These are phyloP conservation scores for Palaemon carinicauda DNA, from an alignment of 1,140 invertebrate genomes.

Conservation along the genomic window DNA sequence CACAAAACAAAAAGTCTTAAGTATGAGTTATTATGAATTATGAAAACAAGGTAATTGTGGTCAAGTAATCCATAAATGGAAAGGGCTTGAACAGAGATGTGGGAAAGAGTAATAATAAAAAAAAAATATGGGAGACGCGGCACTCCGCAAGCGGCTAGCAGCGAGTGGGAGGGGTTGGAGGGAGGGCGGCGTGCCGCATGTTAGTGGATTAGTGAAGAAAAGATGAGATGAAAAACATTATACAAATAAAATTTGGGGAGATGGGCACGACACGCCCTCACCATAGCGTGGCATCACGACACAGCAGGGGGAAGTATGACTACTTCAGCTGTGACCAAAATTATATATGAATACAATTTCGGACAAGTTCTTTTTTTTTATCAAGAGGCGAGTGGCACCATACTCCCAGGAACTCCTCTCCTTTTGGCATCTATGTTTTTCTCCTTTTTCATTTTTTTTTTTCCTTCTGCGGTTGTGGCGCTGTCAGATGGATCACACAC, in stretches of 20 bases:
- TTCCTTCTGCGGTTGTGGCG: background rate
- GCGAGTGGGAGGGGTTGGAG: slow-evolving; percentile 27
- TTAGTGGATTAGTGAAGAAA: slow-evolving; percentile 45
- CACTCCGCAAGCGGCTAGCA: background rate
- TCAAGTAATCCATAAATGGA: background rate
- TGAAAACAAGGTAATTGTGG: background rate
- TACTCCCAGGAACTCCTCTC: too few species aligned
- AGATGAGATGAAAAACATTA: too few species aligned
- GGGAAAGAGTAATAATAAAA: background rate
- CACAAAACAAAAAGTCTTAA: too few species aligned
- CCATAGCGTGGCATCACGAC: slow-evolving; percentile 56
- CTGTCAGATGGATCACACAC: background rate
- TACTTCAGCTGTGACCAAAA: background rate
- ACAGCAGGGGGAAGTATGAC: slow-evolving; percentile 30
- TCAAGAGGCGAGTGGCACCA: too few species aligned
- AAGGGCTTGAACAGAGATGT: background rate
- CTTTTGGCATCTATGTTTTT: too few species aligned
- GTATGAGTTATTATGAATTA: background rate
- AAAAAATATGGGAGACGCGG: background rate
- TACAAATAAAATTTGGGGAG: background rate
- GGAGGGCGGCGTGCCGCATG: slow-evolving; percentile 41
- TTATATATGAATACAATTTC: background rate
- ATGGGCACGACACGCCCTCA: slow-evolving; percentile 42
- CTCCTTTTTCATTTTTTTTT: background rate
- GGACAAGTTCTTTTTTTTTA: too few species aligned